Conservation (phyloP, 92 coral and sea anemone species). For the Epizoanthus fatuus region DNA sequence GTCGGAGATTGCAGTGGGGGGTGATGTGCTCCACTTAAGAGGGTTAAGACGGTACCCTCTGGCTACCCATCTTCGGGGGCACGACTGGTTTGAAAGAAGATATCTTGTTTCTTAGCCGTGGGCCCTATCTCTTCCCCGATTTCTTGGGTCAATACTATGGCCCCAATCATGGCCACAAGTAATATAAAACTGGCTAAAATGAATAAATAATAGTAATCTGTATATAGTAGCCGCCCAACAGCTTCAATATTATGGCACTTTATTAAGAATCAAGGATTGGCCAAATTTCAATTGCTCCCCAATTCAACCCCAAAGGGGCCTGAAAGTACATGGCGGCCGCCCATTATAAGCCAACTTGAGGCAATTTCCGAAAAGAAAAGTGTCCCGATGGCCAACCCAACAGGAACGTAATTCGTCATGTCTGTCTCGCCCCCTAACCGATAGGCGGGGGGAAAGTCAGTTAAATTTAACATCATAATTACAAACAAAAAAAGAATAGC, state of each 20-base stretch:
- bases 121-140: constrained; percentile 77
- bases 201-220: constrained; percentile 76
- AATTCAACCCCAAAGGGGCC: constrained; percentile 63
- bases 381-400: constrained; percentile 78
- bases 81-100: constrained; percentile 84
- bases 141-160: constrained; percentile 80
- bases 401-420: constrained; percentile 84
- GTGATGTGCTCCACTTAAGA: neutral
- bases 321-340: constrained; percentile 72
- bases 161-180: constrained; percentile 85
- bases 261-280: constrained; percentile 77
- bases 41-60: neutral
- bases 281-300: constrained; percentile 63
- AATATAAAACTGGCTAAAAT: constrained; percentile 80
- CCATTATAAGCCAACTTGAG: constrained; percentile 81
- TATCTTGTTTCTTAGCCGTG: constrained; percentile 82
- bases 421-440: constrained; percentile 83
- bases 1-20: neutral
- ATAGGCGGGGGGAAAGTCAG: constrained; percentile 82
- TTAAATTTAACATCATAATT: constrained; percentile 82
- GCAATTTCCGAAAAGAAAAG: constrained; percentile 81
- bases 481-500: constrained; percentile 87
- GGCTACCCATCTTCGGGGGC: constrained; percentile 54
- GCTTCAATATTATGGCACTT: constrained; percentile 75
- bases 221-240: constrained; percentile 77